Percentiles rank a stretch among this genome's conserved stretches.
phyloP scores from a whole-genome alignment of 2,113 vertebrate genomes.

The Platichthys flesus region DNA sequence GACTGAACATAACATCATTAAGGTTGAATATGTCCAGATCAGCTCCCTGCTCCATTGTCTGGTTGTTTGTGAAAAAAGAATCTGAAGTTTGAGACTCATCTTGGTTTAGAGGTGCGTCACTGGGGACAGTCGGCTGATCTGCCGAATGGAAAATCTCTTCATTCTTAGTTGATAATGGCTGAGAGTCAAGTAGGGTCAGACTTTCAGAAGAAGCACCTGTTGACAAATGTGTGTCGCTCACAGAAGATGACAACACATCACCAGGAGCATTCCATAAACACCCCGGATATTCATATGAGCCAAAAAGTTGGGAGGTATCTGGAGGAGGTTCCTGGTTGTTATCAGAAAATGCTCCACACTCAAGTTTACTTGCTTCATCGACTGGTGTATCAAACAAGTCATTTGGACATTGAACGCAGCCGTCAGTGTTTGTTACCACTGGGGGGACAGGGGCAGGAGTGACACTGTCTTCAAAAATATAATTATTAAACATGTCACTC shows the following conservation, averaged over 20 bases:
- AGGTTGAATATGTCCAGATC: slow-evolving; percentile 74
- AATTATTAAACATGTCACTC: slow-evolving; percentile 14
- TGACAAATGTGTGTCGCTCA: slow-evolving; percentile 10
- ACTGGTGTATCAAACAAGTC: neutral
- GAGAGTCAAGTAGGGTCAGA: slow-evolving; percentile 28
- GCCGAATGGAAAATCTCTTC: slow-evolving; percentile 9
- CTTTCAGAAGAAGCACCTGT: slow-evolving; percentile 15
- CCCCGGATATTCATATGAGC: too few species aligned
- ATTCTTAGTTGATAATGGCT: neutral
- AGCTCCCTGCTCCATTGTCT: slow-evolving; percentile 19
- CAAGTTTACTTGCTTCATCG: neutral
- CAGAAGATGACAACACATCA: slow-evolving; percentile 12
- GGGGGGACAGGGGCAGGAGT: slow-evolving; percentile 7
- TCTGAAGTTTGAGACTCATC: slow-evolving; percentile 11
- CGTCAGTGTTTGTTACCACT: neutral
- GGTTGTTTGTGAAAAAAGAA: slow-evolving; percentile 21
- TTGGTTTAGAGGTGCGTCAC: slow-evolving; percentile 18
- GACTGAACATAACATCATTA: slow-evolving; percentile 35
- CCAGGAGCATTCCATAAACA: too few species aligned
- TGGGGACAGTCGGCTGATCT: slow-evolving; percentile 13
- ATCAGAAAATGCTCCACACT: neutral
- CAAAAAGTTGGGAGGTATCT: slow-evolving; percentile 19
- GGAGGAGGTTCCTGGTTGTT: slow-evolving; percentile 10
- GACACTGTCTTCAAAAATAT: slow-evolving; percentile 1
- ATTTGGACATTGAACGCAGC: slow-evolving; percentile 4